Evolutionary conservation across 1,140 invertebrate species (phyloP).

Genomic region (Amyelois transitella): DNA sequence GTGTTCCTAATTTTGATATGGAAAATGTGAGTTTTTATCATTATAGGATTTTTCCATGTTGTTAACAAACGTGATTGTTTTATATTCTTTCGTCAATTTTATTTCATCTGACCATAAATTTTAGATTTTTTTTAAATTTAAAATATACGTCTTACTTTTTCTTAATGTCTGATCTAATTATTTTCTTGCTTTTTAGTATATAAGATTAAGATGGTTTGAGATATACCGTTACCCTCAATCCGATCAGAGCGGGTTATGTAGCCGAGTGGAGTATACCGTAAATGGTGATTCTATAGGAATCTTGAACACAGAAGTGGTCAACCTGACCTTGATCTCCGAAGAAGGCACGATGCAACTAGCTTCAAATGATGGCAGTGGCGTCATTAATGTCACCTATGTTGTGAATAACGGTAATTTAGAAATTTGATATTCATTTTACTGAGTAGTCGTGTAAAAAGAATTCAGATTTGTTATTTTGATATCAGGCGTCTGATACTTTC

Average conservation of each 20-base stretch:
- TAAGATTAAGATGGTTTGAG: constrained; percentile 54
- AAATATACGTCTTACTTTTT: neutral
- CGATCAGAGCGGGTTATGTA: constrained; percentile 42
- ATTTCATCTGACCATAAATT: too few species aligned
- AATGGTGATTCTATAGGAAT: constrained; percentile 17
- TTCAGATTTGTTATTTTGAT: neutral
- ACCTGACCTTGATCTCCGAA: constrained; percentile 25
- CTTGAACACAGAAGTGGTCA: constrained; percentile 35
- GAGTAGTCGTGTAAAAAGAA: neutral
- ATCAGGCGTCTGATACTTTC: neutral
- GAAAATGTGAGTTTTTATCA: constrained; percentile 29
- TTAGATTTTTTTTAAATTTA: too few species aligned
- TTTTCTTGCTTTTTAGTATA: constrained; percentile 33
- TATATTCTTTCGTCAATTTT: too few species aligned
- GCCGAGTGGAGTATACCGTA: constrained; percentile 30
- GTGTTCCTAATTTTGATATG: constrained; percentile 37
- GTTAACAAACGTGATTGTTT: too few species aligned
- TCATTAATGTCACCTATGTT: constrained; percentile 36
- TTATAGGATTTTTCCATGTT: too few species aligned
- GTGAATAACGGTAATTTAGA: constrained; percentile 29
- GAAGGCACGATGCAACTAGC: constrained; percentile 31
- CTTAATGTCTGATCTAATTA: constrained; percentile 3
- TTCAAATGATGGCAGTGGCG: constrained; percentile 38
- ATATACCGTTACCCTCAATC: constrained; percentile 39
- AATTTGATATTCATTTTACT: neutral